Percentiles rank a stretch among this genome's conserved stretches.
Evolutionary conservation across 35 echinoderm and acorn worm genomes (phyloP).

Genomic region (Stichopus chloronotus): DNA sequence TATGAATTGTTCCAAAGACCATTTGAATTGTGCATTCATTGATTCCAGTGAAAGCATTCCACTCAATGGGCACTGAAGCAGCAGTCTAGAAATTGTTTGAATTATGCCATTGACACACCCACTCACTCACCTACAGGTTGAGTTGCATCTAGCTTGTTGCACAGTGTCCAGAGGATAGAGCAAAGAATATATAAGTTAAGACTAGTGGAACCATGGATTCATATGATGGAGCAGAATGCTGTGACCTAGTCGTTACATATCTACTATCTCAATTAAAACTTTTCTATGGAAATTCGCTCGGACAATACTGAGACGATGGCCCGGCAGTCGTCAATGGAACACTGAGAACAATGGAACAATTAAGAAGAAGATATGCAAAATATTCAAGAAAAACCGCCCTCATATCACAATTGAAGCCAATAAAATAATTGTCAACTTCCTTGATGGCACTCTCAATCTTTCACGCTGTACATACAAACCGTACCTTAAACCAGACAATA

Average conservation of each 20-base stretch:
- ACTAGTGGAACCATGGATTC: slow-evolving; percentile 17
- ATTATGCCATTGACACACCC: too few species aligned
- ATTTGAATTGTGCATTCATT: too few species aligned
- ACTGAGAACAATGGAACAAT: not conserved
- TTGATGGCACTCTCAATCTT: not conserved
- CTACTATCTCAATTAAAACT: not conserved
- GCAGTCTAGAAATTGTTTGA: too few species aligned
- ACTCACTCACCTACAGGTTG: too few species aligned
- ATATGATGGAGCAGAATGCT: slow-evolving; percentile 50
- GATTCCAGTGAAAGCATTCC: too few species aligned
- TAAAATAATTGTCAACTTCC: slow-evolving; percentile 9
- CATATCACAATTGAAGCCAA: not conserved
- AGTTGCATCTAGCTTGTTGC: not conserved
- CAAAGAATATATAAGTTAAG: not conserved
- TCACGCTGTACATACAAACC: not conserved
- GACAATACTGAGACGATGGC: slow-evolving; percentile 18
- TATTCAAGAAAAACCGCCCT: slow-evolving; percentile 1
- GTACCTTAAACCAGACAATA: not conserved
- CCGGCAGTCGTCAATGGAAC: not conserved
- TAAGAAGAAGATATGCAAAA: not conserved
- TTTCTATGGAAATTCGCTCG: not conserved
- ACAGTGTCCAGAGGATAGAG: not conserved
- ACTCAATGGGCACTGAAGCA: too few species aligned
- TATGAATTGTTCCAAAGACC: too few species aligned
- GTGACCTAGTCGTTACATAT: slow-evolving; percentile 46